Percentiles rank a stretch among this genome's conserved stretches.
Evolutionary conservation across 2,113 vertebrate species (phyloP).

Genomic region (Callipepla californica): DNA sequence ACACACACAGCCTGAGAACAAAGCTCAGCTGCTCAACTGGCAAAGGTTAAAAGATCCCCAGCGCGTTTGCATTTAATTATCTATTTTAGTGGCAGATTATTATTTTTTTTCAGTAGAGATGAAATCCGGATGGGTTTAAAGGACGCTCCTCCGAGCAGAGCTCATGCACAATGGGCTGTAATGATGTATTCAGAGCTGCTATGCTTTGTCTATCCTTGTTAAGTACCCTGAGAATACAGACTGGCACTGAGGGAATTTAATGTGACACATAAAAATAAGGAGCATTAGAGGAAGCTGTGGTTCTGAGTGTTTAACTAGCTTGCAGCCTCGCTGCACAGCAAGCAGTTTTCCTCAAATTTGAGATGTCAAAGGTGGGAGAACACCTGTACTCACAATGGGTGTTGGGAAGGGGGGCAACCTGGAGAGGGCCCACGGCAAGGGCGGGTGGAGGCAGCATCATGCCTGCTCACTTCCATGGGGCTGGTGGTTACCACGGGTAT

Average conservation of each 20-base stretch:
- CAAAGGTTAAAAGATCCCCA: conserved; percentile 18
- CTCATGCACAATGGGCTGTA: background rate
- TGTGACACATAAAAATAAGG: conserved; percentile 42
- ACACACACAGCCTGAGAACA: background rate
- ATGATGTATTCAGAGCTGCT: background rate
- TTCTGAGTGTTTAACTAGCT: conserved; percentile 24
- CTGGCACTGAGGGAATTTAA: conserved; percentile 41
- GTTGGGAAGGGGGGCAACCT: too few relatives aligned
- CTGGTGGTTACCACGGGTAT: fast-evolving
- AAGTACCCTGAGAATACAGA: background rate
- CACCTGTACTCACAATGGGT: background rate
- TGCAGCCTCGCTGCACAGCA: background rate
- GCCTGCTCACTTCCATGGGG: background rate
- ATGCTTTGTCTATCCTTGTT: conserved; percentile 43
- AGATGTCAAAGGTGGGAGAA: background rate
- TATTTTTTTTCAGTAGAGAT: background rate
- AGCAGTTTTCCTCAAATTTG: background rate
- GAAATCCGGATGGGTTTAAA: background rate
- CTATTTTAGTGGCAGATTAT: background rate
- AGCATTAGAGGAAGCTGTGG: background rate
- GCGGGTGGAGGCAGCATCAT: background rate
- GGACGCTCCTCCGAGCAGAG: background rate
- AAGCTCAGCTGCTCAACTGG: background rate
- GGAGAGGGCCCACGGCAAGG: background rate
- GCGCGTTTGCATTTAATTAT: conserved; percentile 11